These are phyloP conservation scores for Automeris io DNA, from an alignment of 2,888 invertebrate genomes.

Conservation along the genomic window DNA sequence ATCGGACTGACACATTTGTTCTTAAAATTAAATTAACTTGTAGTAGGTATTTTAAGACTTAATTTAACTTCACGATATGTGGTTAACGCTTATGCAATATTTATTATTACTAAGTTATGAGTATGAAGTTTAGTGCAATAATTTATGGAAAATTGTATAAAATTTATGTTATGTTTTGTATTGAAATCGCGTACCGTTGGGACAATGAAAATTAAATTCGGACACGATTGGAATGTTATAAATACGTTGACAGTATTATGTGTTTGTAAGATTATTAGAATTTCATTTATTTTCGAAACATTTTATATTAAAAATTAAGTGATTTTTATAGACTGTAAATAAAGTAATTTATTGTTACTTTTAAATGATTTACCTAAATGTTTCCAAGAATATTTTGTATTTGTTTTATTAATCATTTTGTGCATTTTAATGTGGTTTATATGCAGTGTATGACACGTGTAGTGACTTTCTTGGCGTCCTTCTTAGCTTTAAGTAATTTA, in stretches of 20 bases:
- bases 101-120: slow-evolving; percentile 74
- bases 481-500: slow-evolving; percentile 70
- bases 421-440: slow-evolving; percentile 32
- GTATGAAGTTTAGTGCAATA: slow-evolving; percentile 72
- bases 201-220: slow-evolving; percentile 45
- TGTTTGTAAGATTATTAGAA: slow-evolving; percentile 63
- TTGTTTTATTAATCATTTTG: slow-evolving; percentile 29
- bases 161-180: slow-evolving; percentile 70
- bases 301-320: slow-evolving; percentile 58
- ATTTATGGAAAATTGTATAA: slow-evolving; percentile 71
- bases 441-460: slow-evolving; percentile 43
- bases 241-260: slow-evolving; percentile 71
- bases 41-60: slow-evolving; percentile 62
- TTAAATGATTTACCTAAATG: slow-evolving; percentile 63
- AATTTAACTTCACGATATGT: slow-evolving; percentile 60
- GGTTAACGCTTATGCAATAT: slow-evolving; percentile 73
- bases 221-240: slow-evolving; percentile 48
- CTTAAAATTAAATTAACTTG: slow-evolving; percentile 58
- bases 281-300: slow-evolving; percentile 58
- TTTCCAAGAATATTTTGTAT: slow-evolving; percentile 52
- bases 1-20: slow-evolving; percentile 68
- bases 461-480: slow-evolving; percentile 57
- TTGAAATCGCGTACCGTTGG: slow-evolving; percentile 42
- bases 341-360: slow-evolving; percentile 73
- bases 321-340: slow-evolving; percentile 68